A percentile compares a stretch with the other conserved stretches of the same genome.
These are phyloP conservation scores for Erynnis tages DNA, from an alignment of 2,888 invertebrate species.

Conservation along the genomic window DNA sequence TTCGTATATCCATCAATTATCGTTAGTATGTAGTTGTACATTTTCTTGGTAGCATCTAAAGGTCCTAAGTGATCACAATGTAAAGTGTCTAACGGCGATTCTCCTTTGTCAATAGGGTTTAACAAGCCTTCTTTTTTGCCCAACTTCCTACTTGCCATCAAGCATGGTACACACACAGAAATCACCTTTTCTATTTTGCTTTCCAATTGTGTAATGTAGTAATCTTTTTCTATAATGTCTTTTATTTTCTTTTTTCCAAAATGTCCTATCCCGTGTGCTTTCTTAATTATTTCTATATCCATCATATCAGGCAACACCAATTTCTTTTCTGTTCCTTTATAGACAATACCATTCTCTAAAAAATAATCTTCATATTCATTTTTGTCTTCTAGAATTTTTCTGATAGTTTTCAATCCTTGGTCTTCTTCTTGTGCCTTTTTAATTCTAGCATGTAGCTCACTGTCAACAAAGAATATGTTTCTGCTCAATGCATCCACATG, in stretches of 20 bases:
- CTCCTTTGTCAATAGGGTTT: conserved; percentile 13
- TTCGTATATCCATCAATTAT: neutral
- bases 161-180: conserved; percentile 2
- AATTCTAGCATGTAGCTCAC: neutral
- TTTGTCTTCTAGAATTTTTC: neutral
- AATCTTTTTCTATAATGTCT: neutral
- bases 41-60: neutral
- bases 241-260: conserved; percentile 1
- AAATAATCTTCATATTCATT: conserved; percentile 2
- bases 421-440: conserved; percentile 1
- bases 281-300: neutral
- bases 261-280: neutral
- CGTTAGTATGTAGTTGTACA: conserved; percentile 2
- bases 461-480: neutral
- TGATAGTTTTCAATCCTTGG: neutral
- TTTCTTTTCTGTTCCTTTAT: neutral
- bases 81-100: conserved; percentile 8
- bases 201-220: neutral
- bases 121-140: conserved; percentile 14
- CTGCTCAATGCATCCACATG: neutral
- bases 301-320: neutral
- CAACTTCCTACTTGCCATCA: neutral
- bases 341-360: neutral
- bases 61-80: conserved; percentile 19
- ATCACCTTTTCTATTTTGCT: conserved; percentile 1